Evolutionary conservation across 1,140 invertebrate species (phyloP).

Genomic region (Lamellibrachia luymesi): DNA sequence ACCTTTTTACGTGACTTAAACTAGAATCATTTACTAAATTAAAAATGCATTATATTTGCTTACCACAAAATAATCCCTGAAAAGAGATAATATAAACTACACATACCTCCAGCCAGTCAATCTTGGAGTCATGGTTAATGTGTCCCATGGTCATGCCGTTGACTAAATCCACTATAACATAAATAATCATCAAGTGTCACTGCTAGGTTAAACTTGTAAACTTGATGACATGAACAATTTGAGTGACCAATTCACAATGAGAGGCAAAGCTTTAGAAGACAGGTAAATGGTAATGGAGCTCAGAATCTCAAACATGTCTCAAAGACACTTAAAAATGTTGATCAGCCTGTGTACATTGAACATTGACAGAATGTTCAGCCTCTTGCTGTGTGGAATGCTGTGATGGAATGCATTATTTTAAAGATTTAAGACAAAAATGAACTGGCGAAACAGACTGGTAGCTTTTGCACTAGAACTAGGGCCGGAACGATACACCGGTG

Average conservation of each 20-base stretch:
- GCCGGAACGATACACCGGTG: neutral
- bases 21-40: neutral
- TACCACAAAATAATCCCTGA: neutral
- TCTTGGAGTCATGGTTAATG: conserved; percentile 84
- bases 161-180: conserved; percentile 73
- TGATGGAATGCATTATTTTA: neutral
- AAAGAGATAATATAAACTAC: neutral
- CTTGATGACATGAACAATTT: neutral
- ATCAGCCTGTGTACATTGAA: too few species aligned
- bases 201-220: neutral
- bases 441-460: neutral
- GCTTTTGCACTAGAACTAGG: neutral
- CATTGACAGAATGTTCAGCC: neutral
- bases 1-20: neutral
- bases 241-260: neutral
- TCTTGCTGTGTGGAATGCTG: neutral
- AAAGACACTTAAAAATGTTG: neutral
- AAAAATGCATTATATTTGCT: neutral
- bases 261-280: neutral
- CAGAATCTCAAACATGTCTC: neutral
- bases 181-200: neutral
- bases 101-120: conserved; percentile 88
- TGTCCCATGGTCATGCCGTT: conserved; percentile 73
- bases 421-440: conserved; percentile 4
- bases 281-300: neutral